Evolutionary conservation across 2,113 vertebrate species (phyloP).

Genomic region (Burhinus oedicnemus): DNA sequence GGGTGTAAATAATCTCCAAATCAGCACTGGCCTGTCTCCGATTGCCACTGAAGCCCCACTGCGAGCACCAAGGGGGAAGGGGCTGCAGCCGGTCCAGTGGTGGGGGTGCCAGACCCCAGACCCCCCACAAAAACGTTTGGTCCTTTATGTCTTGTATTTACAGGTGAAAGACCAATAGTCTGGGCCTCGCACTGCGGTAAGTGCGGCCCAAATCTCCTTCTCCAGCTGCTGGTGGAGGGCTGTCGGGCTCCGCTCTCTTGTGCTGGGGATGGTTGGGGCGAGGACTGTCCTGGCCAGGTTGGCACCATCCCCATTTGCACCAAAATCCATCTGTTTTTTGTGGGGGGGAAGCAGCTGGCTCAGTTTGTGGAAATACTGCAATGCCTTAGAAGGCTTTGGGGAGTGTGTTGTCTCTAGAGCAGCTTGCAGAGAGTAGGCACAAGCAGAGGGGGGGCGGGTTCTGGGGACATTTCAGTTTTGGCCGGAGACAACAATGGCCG

Average conservation of each 20-base stretch:
- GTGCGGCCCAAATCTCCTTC: background rate
- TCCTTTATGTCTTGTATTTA: constrained; percentile 46
- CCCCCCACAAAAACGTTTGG: background rate
- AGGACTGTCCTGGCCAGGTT: background rate
- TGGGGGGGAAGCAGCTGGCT: background rate
- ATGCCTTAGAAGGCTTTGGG: background rate
- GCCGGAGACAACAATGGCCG: accelerated
- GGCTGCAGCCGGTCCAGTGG: accelerated
- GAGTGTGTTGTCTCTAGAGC: accelerated
- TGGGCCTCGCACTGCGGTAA: constrained; percentile 38
- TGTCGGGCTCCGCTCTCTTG: background rate
- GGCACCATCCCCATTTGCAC: background rate
- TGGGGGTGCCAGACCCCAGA: background rate
- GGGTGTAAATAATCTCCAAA: background rate
- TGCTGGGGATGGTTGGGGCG: background rate
- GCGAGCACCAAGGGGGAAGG: background rate
- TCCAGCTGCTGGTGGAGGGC: background rate
- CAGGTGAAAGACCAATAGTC: constrained; percentile 53
- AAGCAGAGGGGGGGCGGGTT: accelerated
- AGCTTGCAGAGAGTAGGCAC: background rate
- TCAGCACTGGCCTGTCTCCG: background rate
- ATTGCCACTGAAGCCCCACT: accelerated
- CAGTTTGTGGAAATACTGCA: accelerated
- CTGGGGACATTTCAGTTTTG: background rate
- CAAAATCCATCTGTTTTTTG: background rate